phyloP scores from a whole-genome alignment of 2,113 vertebrate species.

The Antechinus stuartii region DNA sequence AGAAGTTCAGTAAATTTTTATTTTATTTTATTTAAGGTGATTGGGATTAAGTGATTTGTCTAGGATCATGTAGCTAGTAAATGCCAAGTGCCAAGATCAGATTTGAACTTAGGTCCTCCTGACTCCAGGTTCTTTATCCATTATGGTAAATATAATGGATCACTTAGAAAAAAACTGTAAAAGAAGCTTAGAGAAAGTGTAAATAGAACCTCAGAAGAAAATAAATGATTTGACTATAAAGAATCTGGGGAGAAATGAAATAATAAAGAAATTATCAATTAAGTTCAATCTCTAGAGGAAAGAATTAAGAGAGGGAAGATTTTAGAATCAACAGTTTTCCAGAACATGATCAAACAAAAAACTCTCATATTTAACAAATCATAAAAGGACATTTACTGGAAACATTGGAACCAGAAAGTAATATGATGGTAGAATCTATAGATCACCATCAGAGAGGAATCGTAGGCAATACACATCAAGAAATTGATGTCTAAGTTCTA shows the following conservation, averaged over 20 bases:
- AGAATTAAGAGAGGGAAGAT: background rate
- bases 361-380: background rate
- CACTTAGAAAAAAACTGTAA: background rate
- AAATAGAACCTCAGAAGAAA: background rate
- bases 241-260: background rate
- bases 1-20: background rate
- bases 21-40: no score
- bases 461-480: background rate
- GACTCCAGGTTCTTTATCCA: no score
- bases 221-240: background rate
- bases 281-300: background rate
- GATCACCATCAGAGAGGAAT: background rate
- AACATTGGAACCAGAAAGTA: background rate
- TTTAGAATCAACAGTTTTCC: background rate
- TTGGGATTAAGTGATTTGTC: no score
- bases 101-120: no score
- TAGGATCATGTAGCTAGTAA: no score
- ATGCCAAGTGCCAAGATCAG: no score
- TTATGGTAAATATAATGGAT: background rate
- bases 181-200: background rate
- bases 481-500: background rate
- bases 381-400: background rate
- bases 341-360: background rate
- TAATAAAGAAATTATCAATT: background rate
- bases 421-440: background rate